phyloP scores from a whole-genome alignment of 2,113 vertebrate species.

The Nyctibius bracteatus region DNA sequence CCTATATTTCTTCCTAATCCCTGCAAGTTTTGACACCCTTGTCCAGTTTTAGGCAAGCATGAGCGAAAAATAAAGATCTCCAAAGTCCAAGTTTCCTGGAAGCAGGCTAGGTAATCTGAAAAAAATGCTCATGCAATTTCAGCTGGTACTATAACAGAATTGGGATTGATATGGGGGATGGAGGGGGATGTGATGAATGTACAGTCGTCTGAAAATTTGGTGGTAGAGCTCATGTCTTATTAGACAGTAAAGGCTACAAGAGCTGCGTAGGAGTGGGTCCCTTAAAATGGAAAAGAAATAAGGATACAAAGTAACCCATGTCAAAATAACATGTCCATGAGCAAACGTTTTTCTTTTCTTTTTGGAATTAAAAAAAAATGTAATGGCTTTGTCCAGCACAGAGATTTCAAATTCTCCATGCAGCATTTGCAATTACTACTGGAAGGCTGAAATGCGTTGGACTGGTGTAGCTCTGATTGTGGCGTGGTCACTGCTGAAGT shows the following conservation, averaged over 20 bases:
- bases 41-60: background rate
- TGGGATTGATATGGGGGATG: background rate
- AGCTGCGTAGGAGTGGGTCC: background rate
- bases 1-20: background rate
- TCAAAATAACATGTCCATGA: background rate
- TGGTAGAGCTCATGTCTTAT: background rate
- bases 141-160: background rate
- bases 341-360: background rate
- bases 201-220: rapidly evolving
- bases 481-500: background rate
- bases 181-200: background rate
- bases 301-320: background rate
- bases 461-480: background rate
- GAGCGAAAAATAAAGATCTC: background rate
- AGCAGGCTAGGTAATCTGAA: background rate
- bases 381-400: background rate
- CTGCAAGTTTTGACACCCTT: background rate
- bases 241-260: background rate
- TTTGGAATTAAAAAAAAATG: background rate
- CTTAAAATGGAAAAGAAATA: background rate
- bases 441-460: background rate
- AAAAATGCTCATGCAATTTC: background rate
- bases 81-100: background rate
- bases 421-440: background rate
- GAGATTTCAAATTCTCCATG: background rate